Base-by-base conservation (phyloP, 1,140 invertebrate species). In the Akabosia matsudoensis region DNA sequence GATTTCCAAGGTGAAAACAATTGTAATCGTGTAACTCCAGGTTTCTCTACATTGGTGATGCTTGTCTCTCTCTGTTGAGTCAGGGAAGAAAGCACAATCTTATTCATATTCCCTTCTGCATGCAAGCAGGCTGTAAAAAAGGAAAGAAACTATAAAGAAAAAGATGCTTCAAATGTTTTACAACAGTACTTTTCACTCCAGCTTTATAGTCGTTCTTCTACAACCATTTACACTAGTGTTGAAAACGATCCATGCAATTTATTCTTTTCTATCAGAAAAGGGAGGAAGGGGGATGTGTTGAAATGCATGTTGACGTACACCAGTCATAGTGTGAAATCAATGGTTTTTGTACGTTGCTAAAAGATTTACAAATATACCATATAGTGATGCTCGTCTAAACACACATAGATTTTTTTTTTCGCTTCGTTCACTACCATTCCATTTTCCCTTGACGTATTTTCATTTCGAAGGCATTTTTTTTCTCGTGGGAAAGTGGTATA, bases 291-390 rank as follows among this genome's bases (percentile, higher is more conserved):
- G 37, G n/a, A 56, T n/a, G 54, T 56, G 54, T 56, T 56, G 54
- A 56, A 3, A 56, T 10, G 7, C 10, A 24, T 56, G 54, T 56
- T 56, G 54, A 56, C 22, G 54, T 56, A 24, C 54, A 22, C 4
- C 54, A n/a, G 10, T 16, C 54, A 56, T 56, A 24, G 54, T 56
- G 54, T 56, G 54, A 56, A 56, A 56, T 56, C 54, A 56, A 24
- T 56, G 54, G 14, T 16, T 13, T 24, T 16, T 22, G 24, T 56
- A 56, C 24, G 54, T 56, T 24, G 37, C 37, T 45, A 45, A 18
- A 10, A 45, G 37, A 10, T 10, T 7, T 45, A 45, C 7, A 10
- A 45, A 45, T 45, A 45, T 45, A 45, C 7, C 7, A 10, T 7
- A 18, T 45, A 18, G 37, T 45, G 37, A 45, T 45, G 37, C 7